These are phyloP conservation scores for Omphaloscelis lunosa DNA, from an alignment of 2,888 invertebrate species.

Conservation along the genomic window DNA sequence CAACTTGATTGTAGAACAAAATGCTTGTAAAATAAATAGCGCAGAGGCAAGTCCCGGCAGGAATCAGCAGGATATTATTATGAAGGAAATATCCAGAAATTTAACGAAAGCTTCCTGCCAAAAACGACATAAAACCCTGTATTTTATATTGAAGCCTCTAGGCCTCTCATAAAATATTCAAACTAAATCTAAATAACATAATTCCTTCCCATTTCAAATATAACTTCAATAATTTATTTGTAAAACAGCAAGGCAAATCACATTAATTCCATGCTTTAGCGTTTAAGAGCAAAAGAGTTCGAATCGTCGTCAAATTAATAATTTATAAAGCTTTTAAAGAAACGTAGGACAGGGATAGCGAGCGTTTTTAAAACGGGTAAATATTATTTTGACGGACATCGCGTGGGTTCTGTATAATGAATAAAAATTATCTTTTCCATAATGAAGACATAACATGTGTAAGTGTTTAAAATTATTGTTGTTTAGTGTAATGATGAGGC, in stretches of 20 bases:
- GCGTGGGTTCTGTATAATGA: slow-evolving; percentile 2
- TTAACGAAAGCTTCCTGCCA: slow-evolving; percentile 10
- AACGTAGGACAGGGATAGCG: slow-evolving; percentile 75
- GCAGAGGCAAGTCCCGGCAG: too few relatives aligned
- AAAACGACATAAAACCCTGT: background rate
- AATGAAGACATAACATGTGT: background rate
- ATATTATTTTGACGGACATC: slow-evolving; percentile 14
- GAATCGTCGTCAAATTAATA: slow-evolving; percentile 81
- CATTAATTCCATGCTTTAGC: slow-evolving; percentile 70
- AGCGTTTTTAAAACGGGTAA: slow-evolving; percentile 73
- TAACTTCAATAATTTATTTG: slow-evolving; percentile 76
- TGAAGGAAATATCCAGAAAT: slow-evolving; percentile 28
- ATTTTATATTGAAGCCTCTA: slow-evolving; percentile 38
- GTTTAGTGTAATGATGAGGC: background rate
- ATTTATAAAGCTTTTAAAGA: slow-evolving; percentile 84
- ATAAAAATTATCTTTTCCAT: background rate
- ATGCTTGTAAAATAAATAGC: background rate
- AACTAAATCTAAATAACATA: slow-evolving; percentile 40
- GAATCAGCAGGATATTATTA: background rate
- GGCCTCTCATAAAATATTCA: slow-evolving; percentile 43
- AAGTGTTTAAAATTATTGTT: background rate
- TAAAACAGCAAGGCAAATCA: slow-evolving; percentile 71
- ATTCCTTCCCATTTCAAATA: slow-evolving; percentile 30
- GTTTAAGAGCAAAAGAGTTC: slow-evolving; percentile 75
- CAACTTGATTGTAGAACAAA: background rate